Evolutionary conservation across 2,797 vertebrate species (phyloP).

Genomic region (Cossypha dichroa): DNA sequence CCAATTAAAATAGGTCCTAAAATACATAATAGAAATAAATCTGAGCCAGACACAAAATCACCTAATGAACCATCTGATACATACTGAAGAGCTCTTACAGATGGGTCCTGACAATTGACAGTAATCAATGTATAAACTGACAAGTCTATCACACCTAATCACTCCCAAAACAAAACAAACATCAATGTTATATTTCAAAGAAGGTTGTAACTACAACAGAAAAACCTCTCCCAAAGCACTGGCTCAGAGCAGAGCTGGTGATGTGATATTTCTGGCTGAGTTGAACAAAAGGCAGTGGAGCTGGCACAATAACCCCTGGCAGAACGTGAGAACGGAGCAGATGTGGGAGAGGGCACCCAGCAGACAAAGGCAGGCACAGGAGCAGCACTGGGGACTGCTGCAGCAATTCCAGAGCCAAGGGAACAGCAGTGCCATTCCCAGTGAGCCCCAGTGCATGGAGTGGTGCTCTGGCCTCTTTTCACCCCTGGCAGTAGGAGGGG

Average conservation of each 20-base stretch:
- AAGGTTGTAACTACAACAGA: not conserved
- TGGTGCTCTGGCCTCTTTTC: conserved; percentile 44
- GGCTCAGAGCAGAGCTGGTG: fast-evolving
- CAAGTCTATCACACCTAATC: not conserved
- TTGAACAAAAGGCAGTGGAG: not conserved
- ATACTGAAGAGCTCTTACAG: not conserved
- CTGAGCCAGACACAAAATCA: not conserved
- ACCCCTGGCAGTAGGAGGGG: conserved; percentile 40
- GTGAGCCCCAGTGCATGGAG: not conserved
- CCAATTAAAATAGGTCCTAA: not conserved
- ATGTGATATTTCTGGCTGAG: not conserved
- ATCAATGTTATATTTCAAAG: not conserved
- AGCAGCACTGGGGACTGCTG: not conserved
- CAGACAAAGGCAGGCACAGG: not conserved
- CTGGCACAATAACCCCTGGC: not conserved
- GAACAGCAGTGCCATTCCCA: not conserved
- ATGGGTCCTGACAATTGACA: not conserved
- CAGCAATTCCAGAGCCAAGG: not conserved
- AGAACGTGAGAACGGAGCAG: not conserved
- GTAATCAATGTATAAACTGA: not conserved
- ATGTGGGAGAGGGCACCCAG: conserved; percentile 12
- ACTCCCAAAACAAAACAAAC: not conserved
- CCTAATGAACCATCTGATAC: not conserved
- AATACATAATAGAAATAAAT: not conserved
- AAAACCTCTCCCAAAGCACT: not conserved